phyloP scores from a whole-genome alignment of 2,888 invertebrate species.

The Drosophila bunnanda region DNA sequence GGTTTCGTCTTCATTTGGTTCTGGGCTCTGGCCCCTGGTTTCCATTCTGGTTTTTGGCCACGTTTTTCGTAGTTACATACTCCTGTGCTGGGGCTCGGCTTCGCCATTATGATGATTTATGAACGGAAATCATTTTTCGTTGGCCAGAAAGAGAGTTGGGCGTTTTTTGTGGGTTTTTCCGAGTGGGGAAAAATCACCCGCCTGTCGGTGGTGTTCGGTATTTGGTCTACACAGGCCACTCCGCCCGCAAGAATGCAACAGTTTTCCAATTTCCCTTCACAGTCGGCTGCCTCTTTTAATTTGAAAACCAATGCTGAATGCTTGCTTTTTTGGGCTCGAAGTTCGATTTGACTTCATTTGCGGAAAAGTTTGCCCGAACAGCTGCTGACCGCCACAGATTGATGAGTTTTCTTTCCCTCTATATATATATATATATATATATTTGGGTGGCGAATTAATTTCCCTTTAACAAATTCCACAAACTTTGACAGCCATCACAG shows the following conservation, averaged over 20 bases:
- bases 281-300: constrained; percentile 68
- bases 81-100: constrained; percentile 47
- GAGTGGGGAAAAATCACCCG: constrained; percentile 2
- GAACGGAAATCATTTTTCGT: constrained; percentile 75
- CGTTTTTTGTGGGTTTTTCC: constrained; percentile 19
- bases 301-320: constrained; percentile 62
- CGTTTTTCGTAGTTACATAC: constrained; percentile 13
- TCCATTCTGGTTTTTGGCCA: constrained; percentile 5
- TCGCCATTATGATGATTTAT: constrained; percentile 76
- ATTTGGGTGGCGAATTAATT: constrained; percentile 31
- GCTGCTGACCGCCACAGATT: constrained; percentile 42
- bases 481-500: constrained; percentile 16
- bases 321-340: constrained; percentile 22
- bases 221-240: constrained; percentile 12
- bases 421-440: background rate
- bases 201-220: background rate
- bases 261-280: constrained; percentile 62
- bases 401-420: constrained; percentile 52
- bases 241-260: constrained; percentile 67
- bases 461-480: constrained; percentile 29
- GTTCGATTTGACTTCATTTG: constrained; percentile 43
- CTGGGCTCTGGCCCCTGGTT: constrained; percentile 32
- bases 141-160: constrained; percentile 10
- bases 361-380: constrained; percentile 24
- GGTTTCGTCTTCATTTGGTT: constrained; percentile 73